Evolutionary conservation across 2,888 invertebrate genomes (phyloP), one percentile per base, ranked within the genome.

Genomic region (Eledone cirrhosa): DNA sequence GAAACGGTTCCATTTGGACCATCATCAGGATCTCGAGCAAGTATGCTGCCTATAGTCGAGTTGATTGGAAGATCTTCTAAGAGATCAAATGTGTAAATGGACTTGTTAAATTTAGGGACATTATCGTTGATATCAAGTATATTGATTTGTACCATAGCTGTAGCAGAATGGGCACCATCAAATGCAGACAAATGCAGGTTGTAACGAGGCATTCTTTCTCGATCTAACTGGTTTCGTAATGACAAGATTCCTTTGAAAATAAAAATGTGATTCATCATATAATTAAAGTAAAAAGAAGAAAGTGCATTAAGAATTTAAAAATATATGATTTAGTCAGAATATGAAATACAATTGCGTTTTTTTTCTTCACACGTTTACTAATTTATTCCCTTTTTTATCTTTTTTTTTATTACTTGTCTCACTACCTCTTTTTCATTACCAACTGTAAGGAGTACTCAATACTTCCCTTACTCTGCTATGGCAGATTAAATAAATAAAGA

Each of bases 81-180:
- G 19, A 97, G 94, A 78, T 88, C 87, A 53, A 91, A 88, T 89
- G 96, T 95, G 22, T 94, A 93, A 0, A 97, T 96, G 86, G 96
- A 94, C 88, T 97, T 96, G 91, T 96, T 96, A 92, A 98, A 97
- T 88, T 95, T 95, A 4, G 98, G 98, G 67, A 97, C 92, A 90
- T 98, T 97, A 91, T 98, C 98, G 91, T 98, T 98, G 22, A 96
- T 94, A 90, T 97, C 97, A 78, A 93, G 93, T 65, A 98, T 94
- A 79, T 93, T 93, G 76, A 98, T 94, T 24, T 94, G 93, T 74
- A 95, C 94, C 93, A 95, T 94, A 29, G 81, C 81, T 13, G 79
- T 79, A 91, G 97, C 96, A 24, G 97, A 93, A 19, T 97, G 93
- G 89, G 95, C 82, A 8, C 87, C 87, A 81, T 89, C 90, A 27